phyloP scores from a whole-genome alignment of 2,888 invertebrate species.

The Caenorhabditis sp. region DNA sequence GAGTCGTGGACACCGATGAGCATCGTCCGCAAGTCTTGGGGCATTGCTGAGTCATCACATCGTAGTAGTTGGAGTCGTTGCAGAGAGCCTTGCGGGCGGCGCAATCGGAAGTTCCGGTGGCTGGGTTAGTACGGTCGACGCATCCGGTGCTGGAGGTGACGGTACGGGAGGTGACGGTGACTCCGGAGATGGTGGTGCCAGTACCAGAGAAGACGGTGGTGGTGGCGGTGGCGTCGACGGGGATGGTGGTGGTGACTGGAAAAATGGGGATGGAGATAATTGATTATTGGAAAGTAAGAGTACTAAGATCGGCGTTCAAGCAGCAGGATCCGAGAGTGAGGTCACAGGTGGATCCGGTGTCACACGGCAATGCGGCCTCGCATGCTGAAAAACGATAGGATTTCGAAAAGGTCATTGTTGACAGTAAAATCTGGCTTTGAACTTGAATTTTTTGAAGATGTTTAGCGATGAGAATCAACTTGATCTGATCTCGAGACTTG shows the following conservation, averaged over 20 bases:
- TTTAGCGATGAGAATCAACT: too few species aligned
- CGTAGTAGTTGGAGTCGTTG: slow-evolving; percentile 54
- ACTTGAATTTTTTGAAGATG: not conserved
- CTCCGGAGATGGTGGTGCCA: slow-evolving; percentile 34
- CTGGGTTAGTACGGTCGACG: slow-evolving; percentile 53
- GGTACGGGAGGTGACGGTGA: slow-evolving; percentile 29
- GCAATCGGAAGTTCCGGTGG: slow-evolving; percentile 57
- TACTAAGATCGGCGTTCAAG: slow-evolving; percentile 35
- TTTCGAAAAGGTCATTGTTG: not conserved
- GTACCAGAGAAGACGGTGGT: not conserved
- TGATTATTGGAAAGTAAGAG: not conserved
- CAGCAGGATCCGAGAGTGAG: slow-evolving; percentile 21
- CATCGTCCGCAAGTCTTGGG: slow-evolving; percentile 60
- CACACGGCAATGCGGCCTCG: slow-evolving; percentile 22
- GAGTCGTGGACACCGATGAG: slow-evolving; percentile 14
- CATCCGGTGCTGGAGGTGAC: slow-evolving; percentile 36
- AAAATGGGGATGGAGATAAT: not conserved
- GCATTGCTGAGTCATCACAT: slow-evolving; percentile 59
- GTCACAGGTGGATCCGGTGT: slow-evolving; percentile 43
- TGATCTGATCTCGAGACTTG: too few species aligned
- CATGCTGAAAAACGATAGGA: slow-evolving; percentile 38
- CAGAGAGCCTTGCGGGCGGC: slow-evolving; percentile 19
- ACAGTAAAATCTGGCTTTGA: not conserved
- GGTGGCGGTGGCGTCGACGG: slow-evolving; percentile 6
- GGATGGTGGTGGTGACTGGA: slow-evolving; percentile 27